Conservation (phyloP, 2,888 invertebrate genomes). For the Drosophila tanythrix region DNA sequence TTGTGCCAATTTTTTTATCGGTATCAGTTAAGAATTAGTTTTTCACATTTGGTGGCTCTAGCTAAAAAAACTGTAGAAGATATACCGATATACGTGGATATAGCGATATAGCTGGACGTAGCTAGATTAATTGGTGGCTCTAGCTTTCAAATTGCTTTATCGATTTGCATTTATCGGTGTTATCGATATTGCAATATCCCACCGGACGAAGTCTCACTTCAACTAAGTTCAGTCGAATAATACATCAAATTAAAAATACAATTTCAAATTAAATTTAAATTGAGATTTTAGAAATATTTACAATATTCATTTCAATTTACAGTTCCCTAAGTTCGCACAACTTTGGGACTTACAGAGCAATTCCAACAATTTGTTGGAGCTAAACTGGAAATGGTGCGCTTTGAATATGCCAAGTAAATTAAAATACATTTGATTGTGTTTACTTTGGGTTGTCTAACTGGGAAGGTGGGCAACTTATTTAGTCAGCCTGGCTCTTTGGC, state of each 20-base stretch:
- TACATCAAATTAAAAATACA: not conserved
- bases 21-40: too few species aligned
- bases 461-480: constrained; percentile 10
- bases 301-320: not conserved
- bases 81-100: fast-evolving
- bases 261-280: not conserved
- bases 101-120: not conserved
- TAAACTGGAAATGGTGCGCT: not conserved
- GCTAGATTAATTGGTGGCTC: not conserved
- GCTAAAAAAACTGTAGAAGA: too few species aligned
- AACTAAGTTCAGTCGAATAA: too few species aligned
- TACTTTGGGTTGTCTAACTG: not conserved
- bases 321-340: not conserved
- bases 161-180: not conserved
- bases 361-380: not conserved
- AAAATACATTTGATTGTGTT: constrained; percentile 2
- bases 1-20: too few species aligned
- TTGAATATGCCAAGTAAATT: constrained; percentile 2
- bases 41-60: too few species aligned
- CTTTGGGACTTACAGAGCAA: not conserved
- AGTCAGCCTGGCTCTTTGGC: constrained; percentile 9
- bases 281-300: not conserved
- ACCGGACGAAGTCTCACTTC: not conserved
- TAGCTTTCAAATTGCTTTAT: not conserved
- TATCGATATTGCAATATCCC: not conserved